phyloP scores from a whole-genome alignment of 2,888 invertebrate species.

The Tenodera sinensis region DNA sequence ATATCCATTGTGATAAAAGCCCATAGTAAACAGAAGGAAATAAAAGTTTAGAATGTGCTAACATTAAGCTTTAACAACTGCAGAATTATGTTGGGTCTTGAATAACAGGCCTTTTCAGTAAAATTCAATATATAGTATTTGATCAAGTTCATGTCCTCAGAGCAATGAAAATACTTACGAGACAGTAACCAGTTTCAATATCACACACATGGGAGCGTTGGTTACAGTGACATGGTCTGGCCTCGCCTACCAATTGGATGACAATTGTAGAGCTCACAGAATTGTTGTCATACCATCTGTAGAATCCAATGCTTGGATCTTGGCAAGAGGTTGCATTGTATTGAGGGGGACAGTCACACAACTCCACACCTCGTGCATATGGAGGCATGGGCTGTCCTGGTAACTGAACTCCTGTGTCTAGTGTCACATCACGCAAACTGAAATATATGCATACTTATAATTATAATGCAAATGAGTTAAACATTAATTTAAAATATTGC shows the following conservation, averaged over 20 bases:
- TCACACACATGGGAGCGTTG: constrained; percentile 74
- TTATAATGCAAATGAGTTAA: constrained; percentile 38
- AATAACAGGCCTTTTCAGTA: too few species aligned
- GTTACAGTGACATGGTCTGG: constrained; percentile 77
- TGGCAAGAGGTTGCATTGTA: constrained; percentile 90
- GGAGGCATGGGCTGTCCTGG: constrained; percentile 59
- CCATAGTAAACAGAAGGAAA: too few species aligned
- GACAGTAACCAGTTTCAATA: constrained; percentile 77
- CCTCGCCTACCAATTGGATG: constrained; percentile 75
- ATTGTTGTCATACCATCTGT: constrained; percentile 64
- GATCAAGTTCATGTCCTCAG: not conserved
- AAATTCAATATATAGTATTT: too few species aligned
- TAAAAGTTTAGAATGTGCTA: too few species aligned
- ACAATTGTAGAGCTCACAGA: constrained; percentile 61
- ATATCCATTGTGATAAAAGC: too few species aligned
- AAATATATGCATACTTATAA: constrained; percentile 31
- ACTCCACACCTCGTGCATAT: constrained; percentile 77
- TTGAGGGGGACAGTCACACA: constrained; percentile 75
- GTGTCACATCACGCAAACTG: constrained; percentile 70
- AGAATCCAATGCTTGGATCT: constrained; percentile 78
- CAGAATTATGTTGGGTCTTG: too few species aligned
- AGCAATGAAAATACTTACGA: constrained; percentile 53
- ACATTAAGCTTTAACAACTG: too few species aligned
- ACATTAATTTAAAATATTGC: constrained; percentile 39
- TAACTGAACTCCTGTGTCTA: constrained; percentile 76